Percentiles rank a stretch among this genome's conserved stretches.
These are phyloP conservation scores for Percopsis omiscomaycus DNA, from an alignment of 2,797 vertebrate genomes.

Conservation along the genomic window DNA sequence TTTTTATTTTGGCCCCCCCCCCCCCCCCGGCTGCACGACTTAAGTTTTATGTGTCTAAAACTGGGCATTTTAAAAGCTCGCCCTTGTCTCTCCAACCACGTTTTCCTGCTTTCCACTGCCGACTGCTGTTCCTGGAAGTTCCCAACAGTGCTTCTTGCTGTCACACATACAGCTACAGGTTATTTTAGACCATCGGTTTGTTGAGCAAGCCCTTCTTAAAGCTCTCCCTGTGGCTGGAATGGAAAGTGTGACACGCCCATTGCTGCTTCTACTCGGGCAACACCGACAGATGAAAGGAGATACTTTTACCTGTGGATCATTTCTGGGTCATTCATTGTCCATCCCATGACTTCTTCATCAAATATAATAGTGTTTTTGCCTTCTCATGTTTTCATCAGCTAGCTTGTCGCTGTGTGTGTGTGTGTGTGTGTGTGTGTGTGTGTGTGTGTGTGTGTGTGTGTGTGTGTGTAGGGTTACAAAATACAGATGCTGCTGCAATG, in stretches of 20 bases:
- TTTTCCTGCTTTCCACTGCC: neutral
- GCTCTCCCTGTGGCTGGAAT: slow-evolving; percentile 49
- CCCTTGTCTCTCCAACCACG: neutral
- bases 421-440: slow-evolving; percentile 1
- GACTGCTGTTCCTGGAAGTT: neutral
- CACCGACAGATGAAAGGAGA: neutral
- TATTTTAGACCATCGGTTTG: slow-evolving; percentile 7
- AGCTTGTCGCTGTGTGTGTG: slow-evolving; percentile 16
- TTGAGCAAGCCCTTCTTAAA: neutral
- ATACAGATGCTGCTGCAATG: no score
- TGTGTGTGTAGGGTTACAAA: neutral
- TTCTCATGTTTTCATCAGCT: neutral
- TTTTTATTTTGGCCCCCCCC: no score
- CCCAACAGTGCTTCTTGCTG: neutral
- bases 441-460: neutral
- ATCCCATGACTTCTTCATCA: slow-evolving; percentile 30
- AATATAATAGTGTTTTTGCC: no score
- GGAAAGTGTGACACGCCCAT: slow-evolving; percentile 50
- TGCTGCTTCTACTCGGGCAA: neutral
- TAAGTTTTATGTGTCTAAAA: neutral
- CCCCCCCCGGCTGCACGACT: neutral
- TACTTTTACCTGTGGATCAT: neutral
- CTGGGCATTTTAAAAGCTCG: neutral
- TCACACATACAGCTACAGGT: neutral
- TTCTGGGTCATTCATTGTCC: slow-evolving; percentile 1